Evolutionary conservation across 35 echinoderm and acorn worm genomes (phyloP).

Genomic region (Amphiura filiformis): DNA sequence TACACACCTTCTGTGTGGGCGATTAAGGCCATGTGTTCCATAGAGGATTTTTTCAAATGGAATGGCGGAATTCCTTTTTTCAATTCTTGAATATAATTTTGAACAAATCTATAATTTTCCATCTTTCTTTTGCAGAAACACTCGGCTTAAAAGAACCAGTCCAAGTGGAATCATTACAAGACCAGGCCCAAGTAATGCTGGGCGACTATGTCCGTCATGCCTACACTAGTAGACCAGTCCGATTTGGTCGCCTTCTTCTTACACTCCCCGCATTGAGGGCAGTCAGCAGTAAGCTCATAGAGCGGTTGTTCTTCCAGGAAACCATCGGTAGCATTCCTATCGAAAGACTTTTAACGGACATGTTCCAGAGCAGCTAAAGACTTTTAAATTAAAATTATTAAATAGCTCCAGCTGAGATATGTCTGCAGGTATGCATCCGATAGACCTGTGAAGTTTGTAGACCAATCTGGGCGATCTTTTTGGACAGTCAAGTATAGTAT

Average conservation of each 20-base stretch:
- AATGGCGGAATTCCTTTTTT: no score
- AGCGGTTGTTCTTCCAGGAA: slow-evolving; percentile 88
- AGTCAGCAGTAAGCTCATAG: slow-evolving; percentile 83
- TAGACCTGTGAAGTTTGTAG: no score
- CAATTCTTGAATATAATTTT: no score
- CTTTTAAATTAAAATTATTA: no score
- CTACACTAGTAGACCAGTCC: slow-evolving; percentile 53
- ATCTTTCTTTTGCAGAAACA: slow-evolving; percentile 67
- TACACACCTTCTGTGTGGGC: no score
- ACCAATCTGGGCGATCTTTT: no score
- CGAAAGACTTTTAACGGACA: slow-evolving; percentile 84
- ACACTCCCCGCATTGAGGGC: slow-evolving; percentile 75
- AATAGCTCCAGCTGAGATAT: no score
- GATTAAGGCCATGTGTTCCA: no score
- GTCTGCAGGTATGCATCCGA: no score
- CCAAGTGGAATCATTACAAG: slow-evolving; percentile 86
- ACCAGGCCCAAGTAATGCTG: slow-evolving; percentile 99
- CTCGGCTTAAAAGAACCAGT: slow-evolving; percentile 76
- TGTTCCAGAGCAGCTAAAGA: slow-evolving; percentile 93
- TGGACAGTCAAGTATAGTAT: no score
- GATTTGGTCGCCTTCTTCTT: slow-evolving; percentile 91
- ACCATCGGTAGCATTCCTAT: slow-evolving; percentile 94
- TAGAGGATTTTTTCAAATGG: no score
- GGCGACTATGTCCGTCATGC: slow-evolving; percentile 83
- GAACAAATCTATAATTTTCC: no score